Base-by-base conservation (phyloP, 2,113 vertebrate genomes). In the Nyctereutes procyonoides region DNA sequence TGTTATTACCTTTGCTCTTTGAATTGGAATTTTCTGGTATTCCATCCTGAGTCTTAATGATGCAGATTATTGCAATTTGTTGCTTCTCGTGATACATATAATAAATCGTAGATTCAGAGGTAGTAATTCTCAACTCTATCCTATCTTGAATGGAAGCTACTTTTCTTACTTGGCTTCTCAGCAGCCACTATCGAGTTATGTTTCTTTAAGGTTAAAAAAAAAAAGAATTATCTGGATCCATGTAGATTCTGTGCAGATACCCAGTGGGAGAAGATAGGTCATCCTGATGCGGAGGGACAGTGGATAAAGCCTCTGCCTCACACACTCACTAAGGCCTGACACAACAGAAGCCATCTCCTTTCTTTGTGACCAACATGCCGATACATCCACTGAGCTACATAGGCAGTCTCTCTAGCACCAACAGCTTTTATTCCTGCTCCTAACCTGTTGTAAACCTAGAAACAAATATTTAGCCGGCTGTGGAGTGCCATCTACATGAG, bases 401-500 rank as follows among this genome's bases (percentile, higher is more conserved):
- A 53, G 91, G 82, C 60, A 5, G 60, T 26, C 67, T 86, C 58
- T 74, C 20, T 12, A 79, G 80, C 88, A 35, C 95, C 81, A 30
- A 13, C 83, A 67, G 96, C 82, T 95, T 91, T 90, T 48, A 81
- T 69, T 94, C 92, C 76, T 30, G 58, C 77, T 63, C 84, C 92
- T 56, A 12, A 77, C 73, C 92, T 6, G 56, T 24, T n/a, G 73
- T 88, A 94, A 96, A 91, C 96, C 96, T 81, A 88, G 97, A 98
- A 96, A 93, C 97, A 97, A 97, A 98, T 96, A 96, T 97, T 98
- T 96, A 96, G 81, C 97, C 60, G 92, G 94, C 97, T 87, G 95
- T 26, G 79, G 90, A 85, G 93, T 94, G 90, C 96, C 97, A 74
- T 67, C 88, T 62, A 65, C 92, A 26, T 4, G 77, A 90, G 84